Conservation (phyloP, 2,797 vertebrate species). For the Pteropus rufus region DNA sequence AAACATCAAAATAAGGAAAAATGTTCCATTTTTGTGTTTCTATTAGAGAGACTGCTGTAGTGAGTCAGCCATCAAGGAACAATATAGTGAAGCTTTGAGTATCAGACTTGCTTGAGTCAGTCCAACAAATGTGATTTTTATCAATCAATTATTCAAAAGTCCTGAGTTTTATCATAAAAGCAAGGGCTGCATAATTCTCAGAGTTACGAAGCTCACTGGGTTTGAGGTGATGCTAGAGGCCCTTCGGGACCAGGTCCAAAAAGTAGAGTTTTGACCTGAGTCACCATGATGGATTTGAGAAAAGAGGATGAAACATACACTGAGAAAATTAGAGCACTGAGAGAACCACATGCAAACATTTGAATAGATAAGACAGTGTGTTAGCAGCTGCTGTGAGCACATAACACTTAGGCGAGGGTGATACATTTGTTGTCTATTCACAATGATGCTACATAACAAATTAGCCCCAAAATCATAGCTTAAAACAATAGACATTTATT, state of each 20-base stretch:
- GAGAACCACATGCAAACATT: background rate
- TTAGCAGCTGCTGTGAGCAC: background rate
- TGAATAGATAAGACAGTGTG: background rate
- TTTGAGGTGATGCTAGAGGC: background rate
- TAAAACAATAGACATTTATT: background rate
- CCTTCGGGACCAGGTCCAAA: background rate
- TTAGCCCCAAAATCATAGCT: background rate
- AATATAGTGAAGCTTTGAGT: background rate
- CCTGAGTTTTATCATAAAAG: background rate
- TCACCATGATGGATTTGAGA: background rate
- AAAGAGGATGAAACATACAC: background rate
- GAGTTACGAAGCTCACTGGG: background rate
- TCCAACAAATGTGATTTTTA: background rate
- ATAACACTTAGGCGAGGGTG: background rate
- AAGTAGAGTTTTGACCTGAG: background rate
- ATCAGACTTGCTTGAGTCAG: background rate
- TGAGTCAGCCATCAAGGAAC: background rate
- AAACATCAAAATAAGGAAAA: conserved; percentile 13
- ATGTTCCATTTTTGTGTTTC: background rate
- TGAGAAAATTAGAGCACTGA: background rate
- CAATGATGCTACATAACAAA: background rate
- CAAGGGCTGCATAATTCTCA: background rate
- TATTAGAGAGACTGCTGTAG: background rate
- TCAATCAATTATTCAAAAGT: background rate
- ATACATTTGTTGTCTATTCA: background rate